These are phyloP conservation scores for Heliconius sara DNA, from an alignment of 2,888 invertebrate genomes.

Conservation along the genomic window DNA sequence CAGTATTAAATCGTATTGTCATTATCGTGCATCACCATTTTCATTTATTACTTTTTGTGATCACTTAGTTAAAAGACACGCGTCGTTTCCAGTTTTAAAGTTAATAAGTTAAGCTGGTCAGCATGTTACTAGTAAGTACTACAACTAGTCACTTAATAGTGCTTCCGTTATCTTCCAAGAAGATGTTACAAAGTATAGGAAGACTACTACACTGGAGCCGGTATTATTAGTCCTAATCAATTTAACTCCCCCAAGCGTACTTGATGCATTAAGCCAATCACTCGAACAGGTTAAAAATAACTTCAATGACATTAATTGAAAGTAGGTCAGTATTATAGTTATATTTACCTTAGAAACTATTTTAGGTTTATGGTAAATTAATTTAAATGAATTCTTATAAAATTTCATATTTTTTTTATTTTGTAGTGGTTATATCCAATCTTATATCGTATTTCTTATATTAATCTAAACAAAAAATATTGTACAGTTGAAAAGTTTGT, in stretches of 20 bases:
- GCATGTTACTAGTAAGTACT: background rate
- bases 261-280: constrained; percentile 44
- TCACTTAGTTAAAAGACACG: background rate
- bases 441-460: no score
- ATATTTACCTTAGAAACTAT: constrained; percentile 29
- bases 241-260: constrained; percentile 44
- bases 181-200: constrained; percentile 22
- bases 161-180: constrained; percentile 15
- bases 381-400: background rate
- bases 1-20: constrained; percentile 53
- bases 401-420: background rate
- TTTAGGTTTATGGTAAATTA: background rate
- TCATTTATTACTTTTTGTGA: constrained; percentile 35
- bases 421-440: no score
- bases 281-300: constrained; percentile 44
- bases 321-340: constrained; percentile 45
- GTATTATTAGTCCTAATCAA: constrained; percentile 46
- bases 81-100: background rate
- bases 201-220: constrained; percentile 30
- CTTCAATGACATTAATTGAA: constrained; percentile 46
- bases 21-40: constrained; percentile 44
- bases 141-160: background rate
- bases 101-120: background rate
- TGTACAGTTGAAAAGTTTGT: no score
- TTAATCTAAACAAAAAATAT: no score